These are phyloP conservation scores for Stomatorhinus walkeri DNA, from an alignment of 2,797 vertebrate species.

Conservation along the genomic window DNA sequence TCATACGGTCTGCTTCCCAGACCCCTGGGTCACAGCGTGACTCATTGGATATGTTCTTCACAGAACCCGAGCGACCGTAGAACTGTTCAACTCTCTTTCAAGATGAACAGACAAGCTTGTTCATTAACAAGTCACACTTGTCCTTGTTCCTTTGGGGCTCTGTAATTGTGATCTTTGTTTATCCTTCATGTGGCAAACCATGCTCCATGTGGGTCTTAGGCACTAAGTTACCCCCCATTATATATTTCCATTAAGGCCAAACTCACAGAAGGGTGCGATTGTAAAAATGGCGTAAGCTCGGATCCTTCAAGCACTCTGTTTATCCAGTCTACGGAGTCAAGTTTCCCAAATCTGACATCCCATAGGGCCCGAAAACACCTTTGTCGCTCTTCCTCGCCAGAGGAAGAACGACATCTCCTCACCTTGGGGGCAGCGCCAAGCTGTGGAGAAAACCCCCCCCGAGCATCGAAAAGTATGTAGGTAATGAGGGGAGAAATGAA, in stretches of 20 bases:
- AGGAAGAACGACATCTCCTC: slow-evolving; percentile 19
- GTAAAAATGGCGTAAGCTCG: background rate
- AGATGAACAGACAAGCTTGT: background rate
- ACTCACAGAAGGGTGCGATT: background rate
- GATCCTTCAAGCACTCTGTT: background rate
- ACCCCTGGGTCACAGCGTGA: background rate
- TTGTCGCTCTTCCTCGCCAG: slow-evolving; percentile 25
- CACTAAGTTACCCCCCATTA: background rate
- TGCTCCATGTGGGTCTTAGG: background rate
- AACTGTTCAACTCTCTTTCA: background rate
- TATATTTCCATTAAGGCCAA: background rate
- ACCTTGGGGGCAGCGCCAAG: slow-evolving; percentile 25
- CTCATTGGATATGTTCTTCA: background rate
- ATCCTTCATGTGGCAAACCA: background rate
- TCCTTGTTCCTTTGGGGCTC: background rate
- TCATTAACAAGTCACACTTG: background rate
- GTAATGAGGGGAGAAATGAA: background rate
- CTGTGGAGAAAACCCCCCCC: slow-evolving; percentile 17
- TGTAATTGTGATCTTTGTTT: background rate
- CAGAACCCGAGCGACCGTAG: background rate
- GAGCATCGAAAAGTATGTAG: background rate
- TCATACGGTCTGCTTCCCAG: background rate
- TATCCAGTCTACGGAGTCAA: background rate
- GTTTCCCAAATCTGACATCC: background rate
- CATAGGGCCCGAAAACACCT: slow-evolving; percentile 24